These are phyloP conservation scores for Zalophus californianus DNA, from an alignment of 2,797 vertebrate species.

Conservation along the genomic window DNA sequence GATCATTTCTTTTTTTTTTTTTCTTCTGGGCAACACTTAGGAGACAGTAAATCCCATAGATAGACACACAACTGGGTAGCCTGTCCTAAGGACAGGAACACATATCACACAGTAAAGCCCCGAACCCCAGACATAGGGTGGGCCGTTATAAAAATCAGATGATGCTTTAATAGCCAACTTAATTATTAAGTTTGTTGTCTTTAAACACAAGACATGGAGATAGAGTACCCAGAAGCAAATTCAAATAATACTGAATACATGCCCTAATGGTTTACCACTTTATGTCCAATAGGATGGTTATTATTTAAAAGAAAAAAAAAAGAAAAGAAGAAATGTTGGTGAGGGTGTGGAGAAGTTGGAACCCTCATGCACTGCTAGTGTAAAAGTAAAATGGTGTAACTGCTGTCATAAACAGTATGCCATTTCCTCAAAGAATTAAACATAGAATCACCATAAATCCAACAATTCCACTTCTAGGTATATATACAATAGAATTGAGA, in stretches of 20 bases:
- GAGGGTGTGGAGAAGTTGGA: background rate
- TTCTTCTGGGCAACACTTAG: background rate
- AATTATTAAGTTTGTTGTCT: background rate
- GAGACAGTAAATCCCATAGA: background rate
- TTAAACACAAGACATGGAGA: background rate
- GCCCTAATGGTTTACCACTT: background rate
- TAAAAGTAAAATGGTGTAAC: background rate
- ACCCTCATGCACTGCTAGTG: background rate
- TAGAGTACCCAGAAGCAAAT: background rate
- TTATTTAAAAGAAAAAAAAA: background rate
- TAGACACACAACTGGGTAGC: background rate
- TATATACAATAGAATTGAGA: background rate
- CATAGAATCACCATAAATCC: background rate
- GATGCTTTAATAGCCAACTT: background rate
- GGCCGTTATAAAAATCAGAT: background rate
- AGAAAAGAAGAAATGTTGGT: background rate
- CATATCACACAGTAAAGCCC: background rate
- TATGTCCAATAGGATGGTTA: background rate
- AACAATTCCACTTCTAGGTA: background rate
- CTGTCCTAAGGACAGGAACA: background rate
- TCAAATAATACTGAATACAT: background rate
- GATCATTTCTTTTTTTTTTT: background rate
- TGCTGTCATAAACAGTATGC: background rate
- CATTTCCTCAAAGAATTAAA: background rate
- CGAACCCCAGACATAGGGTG: background rate